Evolutionary conservation across 2,888 invertebrate genomes (phyloP).

Genomic region (Andrena praecox): DNA sequence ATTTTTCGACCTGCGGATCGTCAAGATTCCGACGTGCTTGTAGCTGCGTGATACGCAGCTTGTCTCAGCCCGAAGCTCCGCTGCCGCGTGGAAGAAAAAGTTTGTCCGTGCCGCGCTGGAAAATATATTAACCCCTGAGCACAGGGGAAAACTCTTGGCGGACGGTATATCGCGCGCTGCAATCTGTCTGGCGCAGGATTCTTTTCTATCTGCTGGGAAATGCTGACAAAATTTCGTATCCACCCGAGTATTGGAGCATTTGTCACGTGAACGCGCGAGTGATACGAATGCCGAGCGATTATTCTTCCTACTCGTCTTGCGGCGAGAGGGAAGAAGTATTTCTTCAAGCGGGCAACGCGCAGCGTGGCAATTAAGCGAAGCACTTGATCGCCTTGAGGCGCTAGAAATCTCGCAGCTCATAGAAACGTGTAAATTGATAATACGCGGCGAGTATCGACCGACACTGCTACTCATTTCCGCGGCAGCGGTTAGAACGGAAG

Average conservation of each 20-base stretch:
- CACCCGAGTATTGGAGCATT: background rate
- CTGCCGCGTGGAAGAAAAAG: conserved; percentile 49
- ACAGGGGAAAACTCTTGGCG: conserved; percentile 29
- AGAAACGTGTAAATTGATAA: conserved; percentile 6
- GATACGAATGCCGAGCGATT: background rate
- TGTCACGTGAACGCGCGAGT: background rate
- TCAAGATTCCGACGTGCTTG: conserved; percentile 16
- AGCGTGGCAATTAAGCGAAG: too few relatives aligned
- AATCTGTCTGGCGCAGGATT: conserved; percentile 51
- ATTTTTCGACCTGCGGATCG: background rate
- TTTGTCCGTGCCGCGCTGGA: conserved; percentile 22
- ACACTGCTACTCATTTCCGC: background rate
- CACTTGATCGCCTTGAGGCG: too few relatives aligned
- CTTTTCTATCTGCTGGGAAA: conserved; percentile 32
- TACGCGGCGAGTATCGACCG: conserved; percentile 20
- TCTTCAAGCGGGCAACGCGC: too few relatives aligned
- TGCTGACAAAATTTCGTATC: conserved; percentile 2
- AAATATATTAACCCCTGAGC: conserved; percentile 53
- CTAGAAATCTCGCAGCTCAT: background rate
- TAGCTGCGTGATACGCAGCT: conserved; percentile 13
- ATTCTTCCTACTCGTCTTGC: background rate
- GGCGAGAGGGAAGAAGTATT: too few relatives aligned
- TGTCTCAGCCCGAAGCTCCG: conserved; percentile 26
- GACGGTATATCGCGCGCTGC: conserved; percentile 31
- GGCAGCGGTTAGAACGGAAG: background rate